Conservation (phyloP, 2,797 vertebrate species). For the Telmatherina bonti region DNA sequence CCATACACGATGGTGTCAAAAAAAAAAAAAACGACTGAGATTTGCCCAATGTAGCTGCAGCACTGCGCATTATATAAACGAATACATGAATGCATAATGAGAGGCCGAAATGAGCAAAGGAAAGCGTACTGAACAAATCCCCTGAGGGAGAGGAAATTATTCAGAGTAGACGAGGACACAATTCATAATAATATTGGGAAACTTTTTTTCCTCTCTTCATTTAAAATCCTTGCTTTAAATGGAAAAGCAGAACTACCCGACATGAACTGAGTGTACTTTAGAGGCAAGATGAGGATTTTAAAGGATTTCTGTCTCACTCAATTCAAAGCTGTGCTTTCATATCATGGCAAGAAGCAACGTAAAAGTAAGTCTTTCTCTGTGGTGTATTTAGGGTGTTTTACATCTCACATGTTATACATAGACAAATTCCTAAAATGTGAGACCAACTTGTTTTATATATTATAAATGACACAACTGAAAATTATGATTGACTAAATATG, state of each 20-base stretch:
- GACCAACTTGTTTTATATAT: neutral
- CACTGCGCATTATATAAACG: slow-evolving; percentile 70
- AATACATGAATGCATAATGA: slow-evolving; percentile 79
- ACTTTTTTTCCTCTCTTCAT: slow-evolving; percentile 59
- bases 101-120: slow-evolving; percentile 75
- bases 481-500: slow-evolving; percentile 20
- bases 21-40: slow-evolving; percentile 49
- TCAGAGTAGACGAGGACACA: slow-evolving; percentile 69
- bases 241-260: slow-evolving; percentile 52
- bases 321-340: slow-evolving; percentile 34
- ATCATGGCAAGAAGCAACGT: slow-evolving; percentile 34
- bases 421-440: neutral
- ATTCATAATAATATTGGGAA: slow-evolving; percentile 71
- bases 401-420: neutral
- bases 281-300: slow-evolving; percentile 51
- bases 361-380: neutral
- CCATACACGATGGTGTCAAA: slow-evolving; percentile 47
- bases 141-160: slow-evolving; percentile 72
- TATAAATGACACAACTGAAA: slow-evolving; percentile 33
- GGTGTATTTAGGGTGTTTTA: slow-evolving; percentile 1
- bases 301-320: slow-evolving; percentile 37
- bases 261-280: slow-evolving; percentile 43
- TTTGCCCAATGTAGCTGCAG: slow-evolving; percentile 67
- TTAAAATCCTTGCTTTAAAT: slow-evolving; percentile 62
- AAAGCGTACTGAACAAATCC: slow-evolving; percentile 69